phyloP scores from a whole-genome alignment of 1,140 invertebrate genomes.

The Magallana gigas region DNA sequence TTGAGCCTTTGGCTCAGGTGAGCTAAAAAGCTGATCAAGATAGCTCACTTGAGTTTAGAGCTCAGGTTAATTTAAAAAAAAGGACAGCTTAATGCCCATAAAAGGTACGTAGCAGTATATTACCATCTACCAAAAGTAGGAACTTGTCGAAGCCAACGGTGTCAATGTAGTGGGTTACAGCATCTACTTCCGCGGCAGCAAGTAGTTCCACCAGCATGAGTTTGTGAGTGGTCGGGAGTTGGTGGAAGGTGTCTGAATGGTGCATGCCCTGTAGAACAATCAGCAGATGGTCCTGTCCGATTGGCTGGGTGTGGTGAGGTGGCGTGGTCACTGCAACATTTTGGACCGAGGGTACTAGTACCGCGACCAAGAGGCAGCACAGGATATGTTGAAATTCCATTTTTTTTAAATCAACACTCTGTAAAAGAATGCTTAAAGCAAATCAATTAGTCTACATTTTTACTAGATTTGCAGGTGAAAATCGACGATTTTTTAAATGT shows the following conservation, averaged over 20 bases:
- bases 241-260: constrained; percentile 4
- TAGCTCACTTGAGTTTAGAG: too few relatives aligned
- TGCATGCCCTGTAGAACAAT: constrained; percentile 39
- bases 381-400: neutral
- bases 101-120: neutral
- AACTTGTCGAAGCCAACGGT: constrained; percentile 42
- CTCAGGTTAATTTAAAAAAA: too few relatives aligned
- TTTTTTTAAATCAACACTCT: neutral
- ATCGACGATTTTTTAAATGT: too few relatives aligned
- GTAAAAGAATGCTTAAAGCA: neutral
- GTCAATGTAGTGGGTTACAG: constrained; percentile 47
- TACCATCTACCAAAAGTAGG: constrained; percentile 47
- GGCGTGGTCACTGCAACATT: neutral
- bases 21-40: too few relatives aligned
- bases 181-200: constrained; percentile 51
- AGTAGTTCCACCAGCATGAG: constrained; percentile 49
- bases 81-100: too few relatives aligned
- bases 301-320: neutral
- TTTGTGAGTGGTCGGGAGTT: constrained; percentile 27
- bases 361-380: neutral
- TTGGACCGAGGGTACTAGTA: neutral
- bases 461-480: too few relatives aligned
- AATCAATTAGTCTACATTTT: too few relatives aligned
- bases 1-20: too few relatives aligned
- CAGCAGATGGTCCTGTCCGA: constrained; percentile 43